Conservation (phyloP, 2,888 invertebrate species). For the Torymus tubicola region DNA sequence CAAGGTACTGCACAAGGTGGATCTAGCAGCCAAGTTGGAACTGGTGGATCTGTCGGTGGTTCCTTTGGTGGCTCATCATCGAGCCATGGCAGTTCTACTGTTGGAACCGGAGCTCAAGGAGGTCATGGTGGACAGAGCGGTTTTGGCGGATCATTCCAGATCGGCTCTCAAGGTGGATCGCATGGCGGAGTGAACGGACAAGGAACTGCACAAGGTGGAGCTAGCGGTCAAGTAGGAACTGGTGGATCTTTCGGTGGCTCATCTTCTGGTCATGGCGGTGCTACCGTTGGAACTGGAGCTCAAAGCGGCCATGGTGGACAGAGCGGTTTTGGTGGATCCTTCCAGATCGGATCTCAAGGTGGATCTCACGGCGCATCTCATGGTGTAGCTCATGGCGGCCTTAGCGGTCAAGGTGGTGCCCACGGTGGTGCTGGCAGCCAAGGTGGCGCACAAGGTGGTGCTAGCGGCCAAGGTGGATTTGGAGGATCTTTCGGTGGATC, state of each 20-base stretch:
- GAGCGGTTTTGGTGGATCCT: neutral
- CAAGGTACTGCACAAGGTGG: neutral
- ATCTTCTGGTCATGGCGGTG: no score
- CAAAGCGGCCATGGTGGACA: conserved; percentile 12
- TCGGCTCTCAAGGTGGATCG: neutral
- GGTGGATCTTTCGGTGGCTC: no score
- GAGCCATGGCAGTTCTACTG: neutral
- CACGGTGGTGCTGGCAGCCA: no score
- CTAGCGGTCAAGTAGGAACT: no score
- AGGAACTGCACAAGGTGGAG: no score
- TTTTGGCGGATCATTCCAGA: no score
- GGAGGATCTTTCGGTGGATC: no score
- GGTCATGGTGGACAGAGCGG: neutral
- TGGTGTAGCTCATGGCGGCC: neutral
- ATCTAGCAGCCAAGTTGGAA: neutral
- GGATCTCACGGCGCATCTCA: neutral
- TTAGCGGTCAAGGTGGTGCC: neutral
- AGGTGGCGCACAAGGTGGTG: no score
- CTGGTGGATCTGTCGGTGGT: neutral
- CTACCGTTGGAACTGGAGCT: neutral
- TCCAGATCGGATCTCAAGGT: no score
- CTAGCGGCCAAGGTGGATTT: no score
- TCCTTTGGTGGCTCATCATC: neutral
- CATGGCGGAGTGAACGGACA: neutral
- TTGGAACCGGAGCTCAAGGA: conserved; percentile 3